These are phyloP conservation scores for Leptestheria dahalacensis DNA, from an alignment of 1,140 invertebrate species.

Conservation along the genomic window DNA sequence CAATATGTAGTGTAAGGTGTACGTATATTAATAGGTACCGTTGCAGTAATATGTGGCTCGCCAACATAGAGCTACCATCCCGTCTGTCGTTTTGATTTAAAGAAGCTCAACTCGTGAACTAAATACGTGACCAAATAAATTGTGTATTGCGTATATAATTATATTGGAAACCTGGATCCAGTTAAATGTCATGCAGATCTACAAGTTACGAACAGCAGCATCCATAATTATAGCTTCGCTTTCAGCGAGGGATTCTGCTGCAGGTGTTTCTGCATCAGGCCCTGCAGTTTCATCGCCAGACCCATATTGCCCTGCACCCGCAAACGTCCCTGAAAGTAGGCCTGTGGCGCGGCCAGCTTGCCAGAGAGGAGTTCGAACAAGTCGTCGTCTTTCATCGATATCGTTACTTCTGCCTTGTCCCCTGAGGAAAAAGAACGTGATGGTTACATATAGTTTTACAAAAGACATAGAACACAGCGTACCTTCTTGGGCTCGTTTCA, in stretches of 20 bases:
- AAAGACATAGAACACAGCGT: slow-evolving; percentile 14
- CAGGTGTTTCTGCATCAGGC: slow-evolving; percentile 46
- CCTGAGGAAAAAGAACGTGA: slow-evolving; percentile 15
- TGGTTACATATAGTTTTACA: neutral
- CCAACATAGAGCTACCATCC: no score
- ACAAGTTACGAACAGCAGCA: no score
- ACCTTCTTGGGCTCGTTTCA: slow-evolving; percentile 60
- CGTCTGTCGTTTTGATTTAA: no score
- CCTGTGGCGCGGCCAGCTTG: slow-evolving; percentile 76
- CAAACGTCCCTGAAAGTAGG: slow-evolving; percentile 94
- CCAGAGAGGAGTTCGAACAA: slow-evolving; percentile 71
- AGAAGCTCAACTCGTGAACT: no score
- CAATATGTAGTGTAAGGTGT: no score
- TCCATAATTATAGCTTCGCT: slow-evolving; percentile 51
- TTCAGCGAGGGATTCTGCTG: slow-evolving; percentile 32
- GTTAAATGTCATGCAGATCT: no score
- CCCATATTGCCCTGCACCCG: slow-evolving; percentile 94
- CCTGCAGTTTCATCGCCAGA: slow-evolving; percentile 81
- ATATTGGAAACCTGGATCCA: no score
- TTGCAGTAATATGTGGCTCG: no score
- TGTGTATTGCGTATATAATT: no score
- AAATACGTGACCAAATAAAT: no score
- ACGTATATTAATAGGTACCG: no score
- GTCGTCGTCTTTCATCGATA: slow-evolving; percentile 72
- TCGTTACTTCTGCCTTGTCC: slow-evolving; percentile 62